Evolutionary conservation across 2,888 invertebrate species (phyloP).

Genomic region (Mythimna loreyi): DNA sequence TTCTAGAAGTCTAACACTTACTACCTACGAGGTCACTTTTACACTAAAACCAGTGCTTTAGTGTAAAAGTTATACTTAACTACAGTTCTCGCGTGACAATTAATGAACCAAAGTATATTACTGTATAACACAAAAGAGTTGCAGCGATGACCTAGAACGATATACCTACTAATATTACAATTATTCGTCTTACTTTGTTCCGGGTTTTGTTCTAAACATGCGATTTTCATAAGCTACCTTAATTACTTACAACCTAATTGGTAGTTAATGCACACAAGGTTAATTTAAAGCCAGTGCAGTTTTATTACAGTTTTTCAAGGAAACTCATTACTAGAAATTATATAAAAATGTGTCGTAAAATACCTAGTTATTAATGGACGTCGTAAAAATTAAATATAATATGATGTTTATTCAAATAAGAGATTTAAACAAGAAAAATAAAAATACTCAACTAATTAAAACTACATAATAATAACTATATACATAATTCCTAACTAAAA

Average conservation of each 20-base stretch:
- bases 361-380: slow-evolving; percentile 28
- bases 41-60: no score
- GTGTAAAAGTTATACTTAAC: no score
- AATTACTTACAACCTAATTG: slow-evolving; percentile 59
- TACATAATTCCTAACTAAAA: no score
- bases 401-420: no score
- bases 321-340: slow-evolving; percentile 60
- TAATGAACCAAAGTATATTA: slow-evolving; percentile 30
- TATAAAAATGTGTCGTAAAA: slow-evolving; percentile 43
- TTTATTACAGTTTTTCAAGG: slow-evolving; percentile 68
- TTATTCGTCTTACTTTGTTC: slow-evolving; percentile 57
- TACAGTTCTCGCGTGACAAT: slow-evolving; percentile 48
- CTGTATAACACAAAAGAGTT: slow-evolving; percentile 49
- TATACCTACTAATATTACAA: slow-evolving; percentile 60
- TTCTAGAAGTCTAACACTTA: background rate
- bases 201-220: slow-evolving; percentile 62
- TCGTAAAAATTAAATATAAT: slow-evolving; percentile 26
- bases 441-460: no score
- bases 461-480: no score
- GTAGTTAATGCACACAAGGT: slow-evolving; percentile 65
- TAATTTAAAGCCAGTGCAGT: slow-evolving; percentile 68
- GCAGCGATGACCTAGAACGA: slow-evolving; percentile 76
- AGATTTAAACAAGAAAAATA: no score
- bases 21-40: background rate
- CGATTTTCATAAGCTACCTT: slow-evolving; percentile 60